Evolutionary conservation across 2,888 invertebrate species (phyloP), one percentile per base, ranked within the genome.

Genomic region (Dyspetes luteomarginatus): DNA sequence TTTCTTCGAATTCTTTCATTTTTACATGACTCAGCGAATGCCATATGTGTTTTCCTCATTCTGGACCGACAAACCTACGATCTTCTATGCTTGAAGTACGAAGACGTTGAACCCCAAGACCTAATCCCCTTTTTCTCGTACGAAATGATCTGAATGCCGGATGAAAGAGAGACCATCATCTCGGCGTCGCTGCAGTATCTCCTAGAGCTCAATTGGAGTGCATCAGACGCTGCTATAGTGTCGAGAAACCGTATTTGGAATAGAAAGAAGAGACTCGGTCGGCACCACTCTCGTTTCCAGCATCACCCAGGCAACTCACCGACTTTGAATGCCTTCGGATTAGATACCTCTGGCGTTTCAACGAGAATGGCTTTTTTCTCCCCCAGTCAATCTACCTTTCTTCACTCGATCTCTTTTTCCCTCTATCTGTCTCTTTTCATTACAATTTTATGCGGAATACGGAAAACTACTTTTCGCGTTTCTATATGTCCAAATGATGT

Each of bases 251-350:
- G 60, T 62, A 72, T 72, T 71, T 65, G 0, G 26, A 55, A 72
- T 71, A 19, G 43, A 36, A 15, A 56, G 28, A 36, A 15, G 60
- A 71, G 52, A 71, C 41, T 67, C 43, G 19, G 30, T 71, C 19
- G 60, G 19, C 36, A 17, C 43, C 76, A 76, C 67, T 76, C 55
- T 41, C 62, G 48, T 41, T 48, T 48, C 45, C 56, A 69, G 12
- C 45, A 9, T 41, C n/a, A 41, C 19, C 64, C 75, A 45, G 30
- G 55, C 60, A 67, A 4, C 71, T 72, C 45, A 4, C 36, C 28
- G 60, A 48, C 58, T 58, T 76, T 78, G 71, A 80, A 76, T 80
- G 52, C 65, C 45, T 56, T 67, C 50, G 80, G 76, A 80, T 80
- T 80, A 76, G 76, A 76, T 74, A 60, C 71, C 65, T 58, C 48